Base-by-base conservation (phyloP, 2,888 invertebrate genomes). In the Cordilura impudica region DNA sequence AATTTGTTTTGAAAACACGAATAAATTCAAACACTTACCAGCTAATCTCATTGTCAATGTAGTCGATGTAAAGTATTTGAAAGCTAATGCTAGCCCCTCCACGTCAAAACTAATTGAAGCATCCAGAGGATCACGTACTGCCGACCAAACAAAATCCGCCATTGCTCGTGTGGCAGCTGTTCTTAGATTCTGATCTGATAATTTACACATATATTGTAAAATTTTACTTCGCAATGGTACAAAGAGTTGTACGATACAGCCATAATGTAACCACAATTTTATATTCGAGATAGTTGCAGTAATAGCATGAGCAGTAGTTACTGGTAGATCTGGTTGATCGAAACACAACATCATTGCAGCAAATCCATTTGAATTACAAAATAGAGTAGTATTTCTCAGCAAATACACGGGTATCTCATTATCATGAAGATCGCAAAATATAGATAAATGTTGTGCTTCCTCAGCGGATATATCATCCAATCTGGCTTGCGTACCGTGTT, bases 81-180 rank as follows among this genome's bases (percentile, higher is more conserved):
- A 97, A n/a, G 98, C 98, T 81, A 98, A 90, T 75, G 96, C 95
- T 43, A 98, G 90, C 0, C 97, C 98, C 87, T 98, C 97, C 1
- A 93, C 92, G 86, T 97, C 97, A 97, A 97, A 97, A n/a, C 94
- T 94, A 31, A 95, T 90, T 1, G 96, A 95, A 0, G 95, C 93
- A 86, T 97, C 96, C 60, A 96, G 90, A 0, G 97, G 97, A 90
- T 98, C 97, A 86, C 97, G 97, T 49, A 97, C 95, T 8, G 97
- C 96, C 81, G 96, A 96, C 97, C 98, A 98, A 93, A 98, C 97
- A 87, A 97, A 96, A 91, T 98, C 96, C 84, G 97, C 97, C 96
- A 98, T 97, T 84, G 96, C 96, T 84, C 97, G 95, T 39, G 96
- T 96, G 43, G 96, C 95, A 23, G 95, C 95, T 69, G 96, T 94